A percentile compares a stretch with the other conserved stretches of the same genome.
phyloP scores from a whole-genome alignment of 2,797 vertebrate species.

The Cephalopachus bancanus region DNA sequence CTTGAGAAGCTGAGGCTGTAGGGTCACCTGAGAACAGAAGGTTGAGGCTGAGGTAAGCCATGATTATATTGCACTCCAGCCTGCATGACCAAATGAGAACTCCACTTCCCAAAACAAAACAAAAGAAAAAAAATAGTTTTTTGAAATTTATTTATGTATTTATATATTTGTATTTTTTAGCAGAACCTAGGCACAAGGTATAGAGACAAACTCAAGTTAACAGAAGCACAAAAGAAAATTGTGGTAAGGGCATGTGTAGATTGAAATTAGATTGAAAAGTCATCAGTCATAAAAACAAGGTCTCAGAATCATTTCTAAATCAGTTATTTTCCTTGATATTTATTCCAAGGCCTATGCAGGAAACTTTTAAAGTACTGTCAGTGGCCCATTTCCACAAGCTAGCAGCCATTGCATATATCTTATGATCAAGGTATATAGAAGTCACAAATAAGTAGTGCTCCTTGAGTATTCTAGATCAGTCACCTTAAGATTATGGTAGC shows the following conservation, averaged over 20 bases:
- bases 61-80: no score
- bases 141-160: no score
- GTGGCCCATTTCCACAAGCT: not conserved
- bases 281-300: not conserved
- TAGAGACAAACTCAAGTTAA: not conserved
- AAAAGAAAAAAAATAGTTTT: no score
- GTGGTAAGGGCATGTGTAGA: not conserved
- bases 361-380: not conserved
- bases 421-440: not conserved
- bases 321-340: not conserved
- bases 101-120: no score
- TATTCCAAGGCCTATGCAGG: conserved; percentile 11
- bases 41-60: no score
- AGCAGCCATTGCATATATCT: not conserved
- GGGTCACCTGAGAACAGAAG: no score
- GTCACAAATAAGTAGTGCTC: not conserved
- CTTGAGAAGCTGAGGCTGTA: no score
- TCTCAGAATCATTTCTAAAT: conserved; percentile 36
- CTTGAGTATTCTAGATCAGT: not conserved
- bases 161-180: not conserved
- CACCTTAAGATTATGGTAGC: not conserved
- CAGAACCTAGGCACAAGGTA: not conserved
- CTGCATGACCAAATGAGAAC: no score
- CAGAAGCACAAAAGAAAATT: not conserved
- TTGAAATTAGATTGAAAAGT: not conserved